Evolutionary conservation across 2,113 vertebrate species (phyloP), one percentile per base, ranked within the genome.

Genomic region (Odontophorus gujanensis): DNA sequence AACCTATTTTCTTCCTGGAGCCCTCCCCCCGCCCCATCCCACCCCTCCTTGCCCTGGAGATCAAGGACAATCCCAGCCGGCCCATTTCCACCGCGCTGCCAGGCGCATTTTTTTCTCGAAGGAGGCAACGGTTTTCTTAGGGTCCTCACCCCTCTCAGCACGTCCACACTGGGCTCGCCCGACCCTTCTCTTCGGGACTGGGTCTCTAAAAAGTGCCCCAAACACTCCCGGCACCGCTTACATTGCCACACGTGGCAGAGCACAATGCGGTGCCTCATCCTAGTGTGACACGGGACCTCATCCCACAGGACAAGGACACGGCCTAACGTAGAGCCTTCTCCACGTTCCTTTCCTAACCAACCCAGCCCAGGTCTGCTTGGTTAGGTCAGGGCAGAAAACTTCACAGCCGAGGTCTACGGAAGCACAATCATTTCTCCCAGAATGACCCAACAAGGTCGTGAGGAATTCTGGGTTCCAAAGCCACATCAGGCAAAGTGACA

Each of bases 51-150:
- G 76, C 14, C 42, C 69, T 95, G 81, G 78, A 93, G 93, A 94
- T 94, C 89, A 95, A 94, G 94, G 85, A 92, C 92, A 85, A 87
- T 87, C 90, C 78, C 85, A 89, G 86, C 86, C 47, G 57, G 32
- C 24, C 73, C 63, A 26, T 91, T 94, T 94, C 62, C 85, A 81
- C 36, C 58, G 22, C 55, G 13, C 13, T 6, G 10, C n/a, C 53
- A 34, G 59, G 67, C 0, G 2, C 45, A 42, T 40, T 50, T 59
- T 24, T 28, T 30, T 32, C 38, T 38, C 13, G 45, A 81, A 92
- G 13, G 42, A 92, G 13, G 42, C 73, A 74, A 83, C 40, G 55
- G 5, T 93, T 90, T 83, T 92, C 67, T 86, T 69, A 73, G 25
- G 45, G 26, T 53, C 81, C 67, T 89, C 85, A 68, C 6, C 5